A percentile compares a stretch with the other conserved stretches of the same genome.
phyloP scores from a whole-genome alignment of 2,888 invertebrate species.

The Zelleria hepariella region DNA sequence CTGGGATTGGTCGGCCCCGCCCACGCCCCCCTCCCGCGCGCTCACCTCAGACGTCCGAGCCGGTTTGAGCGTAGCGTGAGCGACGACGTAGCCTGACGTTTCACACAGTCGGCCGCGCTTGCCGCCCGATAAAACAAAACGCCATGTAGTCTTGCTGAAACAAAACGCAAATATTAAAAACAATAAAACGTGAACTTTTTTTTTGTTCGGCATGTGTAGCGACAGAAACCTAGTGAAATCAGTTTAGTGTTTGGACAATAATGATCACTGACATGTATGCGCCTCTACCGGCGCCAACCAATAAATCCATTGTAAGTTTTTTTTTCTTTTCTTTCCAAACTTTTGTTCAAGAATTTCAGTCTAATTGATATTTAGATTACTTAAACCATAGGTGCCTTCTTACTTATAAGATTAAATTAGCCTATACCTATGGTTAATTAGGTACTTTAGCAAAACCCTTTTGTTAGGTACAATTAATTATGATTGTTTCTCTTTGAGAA shows the following conservation, averaged over 20 bases:
- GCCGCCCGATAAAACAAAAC: conserved; percentile 23
- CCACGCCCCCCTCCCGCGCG: conserved; percentile 28
- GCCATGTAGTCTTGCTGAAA: conserved; percentile 19
- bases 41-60: conserved; percentile 18
- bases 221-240: not conserved
- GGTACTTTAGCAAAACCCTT: not conserved
- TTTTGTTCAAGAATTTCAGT: not conserved
- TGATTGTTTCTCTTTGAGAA: not conserved
- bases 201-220: not conserved
- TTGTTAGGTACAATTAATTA: not conserved
- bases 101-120: conserved; percentile 18
- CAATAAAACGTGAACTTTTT: not conserved
- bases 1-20: conserved; percentile 52
- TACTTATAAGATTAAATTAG: too few species aligned
- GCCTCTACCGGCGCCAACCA: conserved; percentile 56
- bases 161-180: not conserved
- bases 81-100: conserved; percentile 9
- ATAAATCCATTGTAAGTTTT: conserved; percentile 60
- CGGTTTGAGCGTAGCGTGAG: conserved; percentile 19
- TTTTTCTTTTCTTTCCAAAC: conserved; percentile 3
- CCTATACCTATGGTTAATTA: not conserved
- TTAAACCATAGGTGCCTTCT: too few species aligned
- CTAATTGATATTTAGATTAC: too few species aligned
- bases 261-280: conserved; percentile 69
- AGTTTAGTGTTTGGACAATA: conserved; percentile 39